These are phyloP conservation scores for Empidonax traillii DNA, from an alignment of 2,113 vertebrate species.

Conservation along the genomic window DNA sequence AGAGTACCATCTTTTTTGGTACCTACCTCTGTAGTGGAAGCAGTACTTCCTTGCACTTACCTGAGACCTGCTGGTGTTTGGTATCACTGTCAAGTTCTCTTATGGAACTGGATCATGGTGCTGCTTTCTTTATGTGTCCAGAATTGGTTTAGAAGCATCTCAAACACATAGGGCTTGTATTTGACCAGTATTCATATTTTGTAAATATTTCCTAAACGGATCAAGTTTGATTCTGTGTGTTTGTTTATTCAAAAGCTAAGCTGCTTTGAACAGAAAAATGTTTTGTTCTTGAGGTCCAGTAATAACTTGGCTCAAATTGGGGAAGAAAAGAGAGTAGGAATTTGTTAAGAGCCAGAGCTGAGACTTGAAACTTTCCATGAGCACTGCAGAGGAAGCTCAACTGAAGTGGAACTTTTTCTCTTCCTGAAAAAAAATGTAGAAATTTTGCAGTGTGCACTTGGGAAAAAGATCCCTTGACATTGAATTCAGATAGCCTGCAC, in stretches of 20 bases:
- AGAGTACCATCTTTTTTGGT: neutral
- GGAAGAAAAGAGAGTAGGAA: neutral
- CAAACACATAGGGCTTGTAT: neutral
- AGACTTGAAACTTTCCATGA: neutral
- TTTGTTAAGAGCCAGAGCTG: neutral
- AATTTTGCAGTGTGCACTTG: neutral
- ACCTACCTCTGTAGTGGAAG: neutral
- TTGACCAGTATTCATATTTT: neutral
- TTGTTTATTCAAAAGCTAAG: neutral
- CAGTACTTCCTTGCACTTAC: neutral
- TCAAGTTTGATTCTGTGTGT: neutral
- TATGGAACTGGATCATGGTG: neutral
- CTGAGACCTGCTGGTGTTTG: neutral
- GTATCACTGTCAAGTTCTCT: neutral
- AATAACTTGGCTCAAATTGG: neutral
- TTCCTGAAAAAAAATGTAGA: neutral
- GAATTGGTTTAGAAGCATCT: neutral
- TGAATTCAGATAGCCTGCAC: neutral
- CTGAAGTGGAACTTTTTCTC: neutral
- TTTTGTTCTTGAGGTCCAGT: neutral
- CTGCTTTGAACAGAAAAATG: neutral
- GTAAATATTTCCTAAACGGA: neutral
- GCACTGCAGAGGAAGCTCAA: neutral
- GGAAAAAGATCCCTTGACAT: neutral
- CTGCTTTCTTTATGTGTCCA: neutral